Percentiles rank a stretch among this genome's conserved stretches.
phyloP scores from a whole-genome alignment of 2,888 invertebrate genomes.

The Pecten maximus region DNA sequence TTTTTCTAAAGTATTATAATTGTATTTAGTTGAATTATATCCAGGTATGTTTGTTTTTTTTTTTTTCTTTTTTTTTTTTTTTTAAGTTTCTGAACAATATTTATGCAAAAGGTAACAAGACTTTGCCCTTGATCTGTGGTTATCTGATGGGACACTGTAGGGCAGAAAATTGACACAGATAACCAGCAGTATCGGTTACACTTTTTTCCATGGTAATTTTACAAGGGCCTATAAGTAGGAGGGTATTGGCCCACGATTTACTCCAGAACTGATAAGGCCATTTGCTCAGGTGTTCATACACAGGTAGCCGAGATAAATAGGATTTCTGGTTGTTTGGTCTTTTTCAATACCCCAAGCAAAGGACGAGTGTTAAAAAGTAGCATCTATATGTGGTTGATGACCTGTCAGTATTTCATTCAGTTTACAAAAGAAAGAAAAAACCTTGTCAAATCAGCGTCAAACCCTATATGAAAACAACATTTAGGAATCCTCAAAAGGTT shows the following conservation, averaged over 20 bases:
- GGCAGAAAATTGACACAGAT: constrained; percentile 26
- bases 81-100: background rate
- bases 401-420: background rate
- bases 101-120: background rate
- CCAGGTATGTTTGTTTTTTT: too few relatives aligned
- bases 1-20: too few relatives aligned
- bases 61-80: background rate
- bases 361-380: background rate
- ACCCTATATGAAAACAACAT: background rate
- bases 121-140: background rate
- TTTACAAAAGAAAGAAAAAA: background rate
- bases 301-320: background rate
- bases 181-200: constrained; percentile 27
- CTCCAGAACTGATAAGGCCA: background rate
- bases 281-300: constrained; percentile 21
- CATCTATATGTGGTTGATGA: background rate
- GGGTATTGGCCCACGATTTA: background rate
- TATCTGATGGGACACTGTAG: background rate
- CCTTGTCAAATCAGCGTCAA: background rate
- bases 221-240: background rate
- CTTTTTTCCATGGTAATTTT: constrained; percentile 27
- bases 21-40: too few relatives aligned
- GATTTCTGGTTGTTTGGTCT: background rate
- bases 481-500: background rate
- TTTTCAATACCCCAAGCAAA: background rate